phyloP scores from a whole-genome alignment of 2,888 invertebrate species.

The Anoncus sp. region DNA sequence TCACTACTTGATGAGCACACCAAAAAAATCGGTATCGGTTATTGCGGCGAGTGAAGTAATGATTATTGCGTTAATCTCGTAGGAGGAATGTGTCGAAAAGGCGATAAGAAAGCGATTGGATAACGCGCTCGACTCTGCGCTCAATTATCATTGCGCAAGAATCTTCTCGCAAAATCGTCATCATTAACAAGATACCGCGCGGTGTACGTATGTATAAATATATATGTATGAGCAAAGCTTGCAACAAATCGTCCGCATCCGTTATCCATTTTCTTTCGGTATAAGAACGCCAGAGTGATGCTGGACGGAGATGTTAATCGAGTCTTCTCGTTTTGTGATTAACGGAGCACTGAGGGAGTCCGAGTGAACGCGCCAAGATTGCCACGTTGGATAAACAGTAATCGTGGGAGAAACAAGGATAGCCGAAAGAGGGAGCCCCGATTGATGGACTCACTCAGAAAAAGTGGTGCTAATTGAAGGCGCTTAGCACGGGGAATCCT shows the following conservation, averaged over 20 bases:
- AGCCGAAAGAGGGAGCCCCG: background rate
- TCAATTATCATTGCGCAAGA: conserved; percentile 14
- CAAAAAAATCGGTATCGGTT: background rate
- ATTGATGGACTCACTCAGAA: conserved; percentile 19
- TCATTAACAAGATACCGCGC: conserved; percentile 2
- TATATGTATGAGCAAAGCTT: background rate
- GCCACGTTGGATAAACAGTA: conserved; percentile 29
- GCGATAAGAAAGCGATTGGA: conserved; percentile 47
- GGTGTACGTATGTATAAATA: background rate
- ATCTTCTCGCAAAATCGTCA: conserved; percentile 13
- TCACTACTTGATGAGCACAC: no score
- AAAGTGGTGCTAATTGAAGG: conserved; percentile 39
- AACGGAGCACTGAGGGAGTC: conserved; percentile 25
- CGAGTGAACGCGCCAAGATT: conserved; percentile 39
- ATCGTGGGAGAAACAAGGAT: background rate
- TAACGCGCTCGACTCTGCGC: conserved; percentile 11
- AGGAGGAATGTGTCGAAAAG: conserved; percentile 6
- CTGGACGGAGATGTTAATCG: conserved; percentile 38
- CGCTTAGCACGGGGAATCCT: background rate
- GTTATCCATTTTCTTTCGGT: conserved; percentile 2
- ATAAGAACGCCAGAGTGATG: background rate
- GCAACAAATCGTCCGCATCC: conserved; percentile 1
- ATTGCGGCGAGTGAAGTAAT: background rate
- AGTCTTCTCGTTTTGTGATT: conserved; percentile 42
- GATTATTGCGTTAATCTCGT: conserved; percentile 28